Evolutionary conservation across 2,113 vertebrate species (phyloP).

Genomic region (Tiliqua scincoides): DNA sequence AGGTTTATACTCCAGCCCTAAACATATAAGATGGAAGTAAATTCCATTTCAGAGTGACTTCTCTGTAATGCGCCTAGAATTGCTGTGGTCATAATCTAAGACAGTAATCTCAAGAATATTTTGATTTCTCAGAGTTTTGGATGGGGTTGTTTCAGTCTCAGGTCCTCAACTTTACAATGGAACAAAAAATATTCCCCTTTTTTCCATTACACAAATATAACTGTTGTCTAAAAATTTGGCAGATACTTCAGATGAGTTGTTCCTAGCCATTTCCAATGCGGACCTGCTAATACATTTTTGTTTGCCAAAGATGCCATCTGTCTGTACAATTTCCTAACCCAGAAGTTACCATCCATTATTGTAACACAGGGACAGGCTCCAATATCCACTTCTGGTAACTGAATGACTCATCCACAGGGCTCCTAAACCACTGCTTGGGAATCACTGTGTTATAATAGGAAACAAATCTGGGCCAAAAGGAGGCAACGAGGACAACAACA

Average conservation of each 20-base stretch:
- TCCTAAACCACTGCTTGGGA: slow-evolving; percentile 8
- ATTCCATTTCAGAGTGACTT: background rate
- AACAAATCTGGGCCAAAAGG: slow-evolving; percentile 11
- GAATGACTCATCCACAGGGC: slow-evolving; percentile 11
- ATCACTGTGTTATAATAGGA: background rate
- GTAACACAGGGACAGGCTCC: background rate
- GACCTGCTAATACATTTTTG: slow-evolving; percentile 1
- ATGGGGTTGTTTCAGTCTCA: background rate
- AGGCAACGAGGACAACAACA: slow-evolving; percentile 4
- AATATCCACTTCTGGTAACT: slow-evolving; percentile 17
- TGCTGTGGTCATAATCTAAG: background rate
- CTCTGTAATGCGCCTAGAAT: background rate
- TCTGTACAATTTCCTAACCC: background rate
- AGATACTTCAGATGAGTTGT: background rate
- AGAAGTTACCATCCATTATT: background rate
- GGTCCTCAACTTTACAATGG: background rate
- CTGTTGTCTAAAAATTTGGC: background rate
- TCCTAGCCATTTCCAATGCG: background rate
- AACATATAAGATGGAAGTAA: background rate
- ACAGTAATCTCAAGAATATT: background rate
- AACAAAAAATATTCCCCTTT: too few species aligned
- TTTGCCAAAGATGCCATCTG: slow-evolving; percentile 1
- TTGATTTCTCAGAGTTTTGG: background rate
- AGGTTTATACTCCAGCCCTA: background rate
- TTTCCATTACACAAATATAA: too few species aligned